A percentile compares a stretch with the other conserved stretches of the same genome.
phyloP scores from a whole-genome alignment of 1,140 invertebrate genomes.

The Teleopsis dalmanni region DNA sequence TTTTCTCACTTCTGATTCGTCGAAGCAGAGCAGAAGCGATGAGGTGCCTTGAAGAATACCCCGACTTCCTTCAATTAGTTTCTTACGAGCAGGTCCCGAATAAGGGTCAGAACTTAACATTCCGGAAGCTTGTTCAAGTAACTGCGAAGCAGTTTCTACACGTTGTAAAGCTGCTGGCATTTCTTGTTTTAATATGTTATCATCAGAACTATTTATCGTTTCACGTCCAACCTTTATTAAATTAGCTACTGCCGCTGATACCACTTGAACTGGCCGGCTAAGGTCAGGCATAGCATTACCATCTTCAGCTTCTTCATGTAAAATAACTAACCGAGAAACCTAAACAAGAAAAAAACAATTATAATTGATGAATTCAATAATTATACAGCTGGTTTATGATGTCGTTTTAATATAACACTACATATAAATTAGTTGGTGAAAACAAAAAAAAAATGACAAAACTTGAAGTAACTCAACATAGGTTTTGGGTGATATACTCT shows the following conservation, averaged over 20 bases:
- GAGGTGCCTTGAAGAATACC: constrained; percentile 96
- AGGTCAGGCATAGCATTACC: constrained; percentile 99
- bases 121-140: constrained; percentile 94
- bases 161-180: constrained; percentile 91
- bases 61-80: constrained; percentile 89
- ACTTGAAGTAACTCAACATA: too few relatives aligned
- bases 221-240: constrained; percentile 96
- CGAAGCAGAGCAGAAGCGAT: constrained; percentile 90
- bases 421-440: too few relatives aligned
- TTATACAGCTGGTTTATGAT: too few relatives aligned
- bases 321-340: constrained; percentile 96
- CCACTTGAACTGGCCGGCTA: constrained; percentile 88
- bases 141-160: constrained; percentile 87
- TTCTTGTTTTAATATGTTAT: constrained; percentile 91
- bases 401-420: too few relatives aligned
- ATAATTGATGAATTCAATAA: too few relatives aligned
- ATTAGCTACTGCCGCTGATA: constrained; percentile 94
- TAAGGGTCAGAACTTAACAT: constrained; percentile 92
- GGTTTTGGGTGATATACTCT: too few relatives aligned
- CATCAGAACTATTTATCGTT: constrained; percentile 95
- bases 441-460: too few relatives aligned
- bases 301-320: constrained; percentile 99
- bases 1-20: constrained; percentile 98
- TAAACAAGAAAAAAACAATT: constrained; percentile 47
- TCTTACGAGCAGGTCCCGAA: constrained; percentile 88